phyloP scores from a whole-genome alignment of 2,113 vertebrate genomes.

The Micronycteris hirsuta region DNA sequence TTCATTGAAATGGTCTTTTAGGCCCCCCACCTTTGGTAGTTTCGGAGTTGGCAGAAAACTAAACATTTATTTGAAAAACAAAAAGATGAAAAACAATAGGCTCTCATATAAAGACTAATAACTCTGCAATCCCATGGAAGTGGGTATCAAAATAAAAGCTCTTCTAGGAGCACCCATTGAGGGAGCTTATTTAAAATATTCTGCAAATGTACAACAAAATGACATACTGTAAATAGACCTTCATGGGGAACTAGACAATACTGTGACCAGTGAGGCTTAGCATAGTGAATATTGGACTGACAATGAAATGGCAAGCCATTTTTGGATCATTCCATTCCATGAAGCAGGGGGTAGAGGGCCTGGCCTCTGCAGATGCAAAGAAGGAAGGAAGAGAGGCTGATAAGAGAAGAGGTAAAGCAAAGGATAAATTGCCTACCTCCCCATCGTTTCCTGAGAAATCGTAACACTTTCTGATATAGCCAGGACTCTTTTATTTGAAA shows the following conservation, averaged over 20 bases:
- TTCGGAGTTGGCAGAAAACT: background rate
- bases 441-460: background rate
- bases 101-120: conserved; percentile 13
- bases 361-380: background rate
- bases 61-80: background rate
- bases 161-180: background rate
- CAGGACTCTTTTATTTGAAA: background rate
- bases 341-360: background rate
- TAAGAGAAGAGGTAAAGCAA: background rate
- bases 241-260: background rate
- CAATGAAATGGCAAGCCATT: conserved; percentile 29
- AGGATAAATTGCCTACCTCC: background rate
- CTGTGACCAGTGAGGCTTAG: background rate
- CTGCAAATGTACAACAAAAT: conserved; percentile 19
- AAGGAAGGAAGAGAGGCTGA: background rate
- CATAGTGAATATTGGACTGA: conserved; percentile 27
- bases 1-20: background rate
- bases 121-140: background rate
- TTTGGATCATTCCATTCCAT: conserved; percentile 2
- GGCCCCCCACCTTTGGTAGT: background rate
- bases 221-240: conserved; percentile 19
- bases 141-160: background rate
- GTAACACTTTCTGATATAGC: background rate
- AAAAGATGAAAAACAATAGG: background rate
- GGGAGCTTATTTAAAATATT: conserved; percentile 42